Base-by-base conservation (phyloP, 2,888 invertebrate species). In the Dasypolia templi region DNA sequence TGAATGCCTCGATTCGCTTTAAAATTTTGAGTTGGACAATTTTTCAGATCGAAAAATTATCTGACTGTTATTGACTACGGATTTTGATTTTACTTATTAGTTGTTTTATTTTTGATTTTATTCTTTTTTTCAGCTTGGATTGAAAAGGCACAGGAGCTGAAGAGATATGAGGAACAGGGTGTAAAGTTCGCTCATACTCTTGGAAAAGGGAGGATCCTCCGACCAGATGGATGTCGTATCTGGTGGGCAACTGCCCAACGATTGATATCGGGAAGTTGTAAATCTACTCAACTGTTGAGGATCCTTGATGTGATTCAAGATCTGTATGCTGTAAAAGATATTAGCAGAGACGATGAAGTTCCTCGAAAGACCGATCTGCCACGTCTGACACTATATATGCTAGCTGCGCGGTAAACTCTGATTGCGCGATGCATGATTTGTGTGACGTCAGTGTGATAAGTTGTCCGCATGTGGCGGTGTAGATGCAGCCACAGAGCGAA, bases 251-350 rank as follows among this genome's bases (percentile, higher is more conserved):
- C n/a, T n/a, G n/a, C n/a, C n/a, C n/a, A n/a, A n/a, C n/a, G n/a
- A n/a, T n/a, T n/a, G n/a, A n/a, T n/a, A n/a, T n/a, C n/a, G n/a
- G n/a, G n/a, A n/a, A n/a, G n/a, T n/a, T n/a, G n/a, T n/a, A n/a
- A n/a, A n/a, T n/a, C n/a, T n/a, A 68, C 51, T 71, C 44, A 19
- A 71, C 49, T 64, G 74, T 17, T 32, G 46, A 49, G 35, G 46
- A 61, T 56, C 71, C 67, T 42, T 58, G 42, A 26, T 53, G 26
- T 67, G 58, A 70, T 59, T 65, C 35, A 55, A 63, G 22, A 49
- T 39, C 51, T 62, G 42, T 26, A 74, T 63, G 58, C 51, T 66
- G 66, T 65, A 65, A 73, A 49, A 74, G 64, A 55, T 64, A 63
- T 65, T 55, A 35, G 42, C 19, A 19, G 49, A 61, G 4, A 42